A percentile compares a stretch with the other conserved stretches of the same genome.
Evolutionary conservation across 2,113 vertebrate species (phyloP).

Genomic region (Tympanuchus pallidicinctus): DNA sequence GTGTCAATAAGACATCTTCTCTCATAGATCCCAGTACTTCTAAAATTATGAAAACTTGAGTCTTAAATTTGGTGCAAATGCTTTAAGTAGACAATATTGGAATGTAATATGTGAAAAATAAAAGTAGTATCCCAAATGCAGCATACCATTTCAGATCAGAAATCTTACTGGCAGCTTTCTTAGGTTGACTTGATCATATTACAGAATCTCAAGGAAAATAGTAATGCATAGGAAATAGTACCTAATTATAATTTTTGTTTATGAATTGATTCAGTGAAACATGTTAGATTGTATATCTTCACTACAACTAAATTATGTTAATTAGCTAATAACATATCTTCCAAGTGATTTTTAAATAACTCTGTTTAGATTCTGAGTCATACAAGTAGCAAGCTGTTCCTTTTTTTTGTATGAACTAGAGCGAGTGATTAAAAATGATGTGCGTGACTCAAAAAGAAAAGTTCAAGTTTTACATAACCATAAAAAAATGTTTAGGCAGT

Average conservation of each 20-base stretch:
- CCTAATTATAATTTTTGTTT: slow-evolving; percentile 66
- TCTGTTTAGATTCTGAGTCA: slow-evolving; percentile 70
- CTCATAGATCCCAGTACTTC: background rate
- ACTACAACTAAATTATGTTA: slow-evolving; percentile 64
- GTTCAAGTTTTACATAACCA: slow-evolving; percentile 66
- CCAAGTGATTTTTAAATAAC: slow-evolving; percentile 67
- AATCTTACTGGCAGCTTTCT: background rate
- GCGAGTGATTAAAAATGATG: slow-evolving; percentile 64
- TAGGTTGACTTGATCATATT: background rate
- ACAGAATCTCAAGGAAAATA: background rate
- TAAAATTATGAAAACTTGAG: background rate
- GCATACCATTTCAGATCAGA: background rate
- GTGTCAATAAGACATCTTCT: background rate
- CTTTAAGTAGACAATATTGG: background rate
- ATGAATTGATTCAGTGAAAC: slow-evolving; percentile 52
- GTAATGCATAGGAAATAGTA: slow-evolving; percentile 37
- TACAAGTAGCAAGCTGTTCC: slow-evolving; percentile 69
- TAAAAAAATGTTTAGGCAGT: slow-evolving; percentile 30
- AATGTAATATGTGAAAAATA: background rate
- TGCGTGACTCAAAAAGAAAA: slow-evolving; percentile 67
- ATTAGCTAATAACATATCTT: slow-evolving; percentile 70
- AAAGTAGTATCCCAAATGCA: background rate
- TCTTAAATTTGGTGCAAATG: background rate
- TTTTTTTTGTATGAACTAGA: slow-evolving; percentile 63
- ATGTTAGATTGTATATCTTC: slow-evolving; percentile 49